Evolutionary conservation across 2,888 invertebrate genomes (phyloP), one percentile per base, ranked within the genome.

Genomic region (Spialia ferax): DNA sequence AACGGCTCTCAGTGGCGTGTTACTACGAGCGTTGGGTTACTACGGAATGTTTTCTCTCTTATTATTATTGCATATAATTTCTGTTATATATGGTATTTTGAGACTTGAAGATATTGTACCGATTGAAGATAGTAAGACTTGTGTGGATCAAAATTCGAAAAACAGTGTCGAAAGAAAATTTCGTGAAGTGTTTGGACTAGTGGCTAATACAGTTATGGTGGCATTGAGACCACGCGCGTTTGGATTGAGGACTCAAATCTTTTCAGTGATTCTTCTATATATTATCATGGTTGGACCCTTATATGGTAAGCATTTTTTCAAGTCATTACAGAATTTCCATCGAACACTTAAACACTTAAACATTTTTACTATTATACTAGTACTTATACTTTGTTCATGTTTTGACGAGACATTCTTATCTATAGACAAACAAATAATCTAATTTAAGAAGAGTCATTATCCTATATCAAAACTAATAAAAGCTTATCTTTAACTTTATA

Each of bases 1-100:
- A 2, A 94, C 93, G 0, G 92, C 89, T 13, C 74, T 95, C 15
- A 95, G 95, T 80, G 95, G 95, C 7, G 82, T 95, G 64, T 74
- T 94, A 56, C 85, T 94, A 70, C 83, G 86, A 64, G 76, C 77
- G 20, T 69, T 93, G 0, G 94, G 94, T 2, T 94, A 92, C 70
- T 94, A 94, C 55, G 94, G 94, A 10, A 85, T 94, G 68, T 94
- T 94, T 74, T 79, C 86, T 1, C 77, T 93, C 67, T 72, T 92
- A 52, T 77, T 93, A 26, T 77, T 73, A 22, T 74, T 93, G 52
- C 86, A 93, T 74, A 75, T 75, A 32, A 68, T 82, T 67, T 87
- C 91, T 8, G 87, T 92, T 69, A 5, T 88, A 1, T 93, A 93
- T 60, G 93, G 93, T 59, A 32, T 90, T 38, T 73, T 91, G 38